Conservation (phyloP, 2,113 vertebrate species). For the Cyphomyrus discorhynchus region DNA sequence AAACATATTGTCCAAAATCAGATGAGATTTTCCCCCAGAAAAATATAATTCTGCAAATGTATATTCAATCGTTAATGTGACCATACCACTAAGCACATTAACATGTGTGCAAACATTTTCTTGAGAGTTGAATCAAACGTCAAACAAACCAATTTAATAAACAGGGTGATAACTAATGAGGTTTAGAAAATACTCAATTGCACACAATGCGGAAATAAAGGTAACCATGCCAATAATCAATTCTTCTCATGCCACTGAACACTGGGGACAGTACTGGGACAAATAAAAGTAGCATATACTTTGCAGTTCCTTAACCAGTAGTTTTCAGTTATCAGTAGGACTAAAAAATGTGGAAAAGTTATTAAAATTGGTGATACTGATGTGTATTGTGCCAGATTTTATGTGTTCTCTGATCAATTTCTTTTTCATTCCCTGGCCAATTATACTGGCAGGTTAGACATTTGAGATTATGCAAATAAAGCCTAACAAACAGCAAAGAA, state of each 20-base stretch:
- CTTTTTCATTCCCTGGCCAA: neutral
- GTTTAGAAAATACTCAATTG: neutral
- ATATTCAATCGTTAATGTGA: neutral
- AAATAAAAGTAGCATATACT: neutral
- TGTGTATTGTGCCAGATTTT: slow-evolving; percentile 11
- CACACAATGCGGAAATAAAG: neutral
- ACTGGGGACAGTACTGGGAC: neutral
- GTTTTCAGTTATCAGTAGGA: neutral
- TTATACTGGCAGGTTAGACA: slow-evolving; percentile 4
- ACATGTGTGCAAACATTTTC: neutral
- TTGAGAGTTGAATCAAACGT: neutral
- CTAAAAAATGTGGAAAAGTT: neutral
- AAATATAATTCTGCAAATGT: neutral
- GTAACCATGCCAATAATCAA: neutral
- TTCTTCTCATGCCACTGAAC: neutral
- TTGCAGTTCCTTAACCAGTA: neutral
- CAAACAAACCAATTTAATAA: neutral
- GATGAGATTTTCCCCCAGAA: neutral
- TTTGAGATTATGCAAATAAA: slow-evolving; percentile 17
- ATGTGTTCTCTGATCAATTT: neutral
- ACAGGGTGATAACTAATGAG: neutral
- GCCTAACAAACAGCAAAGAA: neutral
- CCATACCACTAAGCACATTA: neutral
- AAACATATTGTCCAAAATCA: neutral
- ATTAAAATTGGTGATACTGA: neutral